These are phyloP conservation scores for Halocynthia aurantium DNA, from an alignment of 23 tunicate species.

Conservation along the genomic window DNA sequence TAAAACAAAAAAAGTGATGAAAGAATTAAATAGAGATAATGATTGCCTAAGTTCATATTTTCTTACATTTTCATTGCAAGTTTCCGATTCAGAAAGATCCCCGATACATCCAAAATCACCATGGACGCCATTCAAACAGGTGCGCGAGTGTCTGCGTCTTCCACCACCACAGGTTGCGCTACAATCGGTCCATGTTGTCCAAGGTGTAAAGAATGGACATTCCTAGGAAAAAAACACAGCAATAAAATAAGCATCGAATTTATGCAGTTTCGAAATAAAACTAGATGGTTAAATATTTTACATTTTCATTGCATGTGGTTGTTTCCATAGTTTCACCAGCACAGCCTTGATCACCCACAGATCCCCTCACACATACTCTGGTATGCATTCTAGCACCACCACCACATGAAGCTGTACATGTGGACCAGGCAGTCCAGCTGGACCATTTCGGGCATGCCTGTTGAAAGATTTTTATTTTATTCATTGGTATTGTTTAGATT, in stretches of 20 bases:
- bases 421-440: constrained; percentile 11
- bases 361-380: constrained; percentile 6
- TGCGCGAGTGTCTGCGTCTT: background rate
- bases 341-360: constrained; percentile 12
- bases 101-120: constrained; percentile 44
- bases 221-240: background rate
- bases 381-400: constrained; percentile 10
- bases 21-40: background rate
- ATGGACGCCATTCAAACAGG: constrained; percentile 41
- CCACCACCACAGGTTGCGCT: constrained; percentile 14
- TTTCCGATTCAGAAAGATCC: constrained; percentile 6
- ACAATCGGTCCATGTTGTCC: constrained; percentile 10
- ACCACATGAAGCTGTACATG: constrained; percentile 8
- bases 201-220: background rate
- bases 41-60: background rate
- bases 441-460: constrained; percentile 33
- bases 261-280: too few relatives aligned
- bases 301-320: too few relatives aligned
- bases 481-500: too few relatives aligned
- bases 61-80: constrained; percentile 21
- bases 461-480: background rate
- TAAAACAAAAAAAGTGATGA: background rate
- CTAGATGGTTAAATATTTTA: too few relatives aligned
- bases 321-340: background rate
- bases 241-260: background rate